phyloP scores from a whole-genome alignment of 2,797 vertebrate genomes.

The Pipistrellus pygmaeus region DNA sequence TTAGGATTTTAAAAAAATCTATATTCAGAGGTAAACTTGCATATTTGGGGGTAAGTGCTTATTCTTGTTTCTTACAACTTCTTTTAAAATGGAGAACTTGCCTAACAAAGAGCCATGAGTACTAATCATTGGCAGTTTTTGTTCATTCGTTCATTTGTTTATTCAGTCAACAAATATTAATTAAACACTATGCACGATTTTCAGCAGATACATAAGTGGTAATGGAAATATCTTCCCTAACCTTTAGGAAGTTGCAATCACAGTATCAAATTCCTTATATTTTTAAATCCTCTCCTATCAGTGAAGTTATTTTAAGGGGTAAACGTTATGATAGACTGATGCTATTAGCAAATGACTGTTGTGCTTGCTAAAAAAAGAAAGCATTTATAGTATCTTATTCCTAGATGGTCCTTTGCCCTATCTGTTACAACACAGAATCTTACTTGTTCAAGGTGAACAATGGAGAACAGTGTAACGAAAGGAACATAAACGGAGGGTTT shows the following conservation, averaged over 20 bases:
- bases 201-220: neutral
- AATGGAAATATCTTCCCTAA: neutral
- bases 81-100: conserved; percentile 17
- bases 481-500: conserved; percentile 72
- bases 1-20: neutral
- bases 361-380: conserved; percentile 66
- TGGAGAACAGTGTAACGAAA: conserved; percentile 82
- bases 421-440: conserved; percentile 79
- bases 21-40: conserved; percentile 9
- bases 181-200: neutral
- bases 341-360: conserved; percentile 57
- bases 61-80: conserved; percentile 26
- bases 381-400: conserved; percentile 55
- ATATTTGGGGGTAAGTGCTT: conserved; percentile 25
- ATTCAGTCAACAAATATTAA: neutral
- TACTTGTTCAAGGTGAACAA: conserved; percentile 83
- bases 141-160: conserved; percentile 28
- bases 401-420: conserved; percentile 69
- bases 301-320: conserved; percentile 51
- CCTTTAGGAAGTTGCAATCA: neutral
- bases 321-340: conserved; percentile 26
- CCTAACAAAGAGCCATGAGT: neutral
- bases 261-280: neutral
- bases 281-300: neutral
- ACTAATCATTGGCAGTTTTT: neutral